Conservation (phyloP, 2,797 vertebrate genomes). For the Okamejei kenojei region DNA sequence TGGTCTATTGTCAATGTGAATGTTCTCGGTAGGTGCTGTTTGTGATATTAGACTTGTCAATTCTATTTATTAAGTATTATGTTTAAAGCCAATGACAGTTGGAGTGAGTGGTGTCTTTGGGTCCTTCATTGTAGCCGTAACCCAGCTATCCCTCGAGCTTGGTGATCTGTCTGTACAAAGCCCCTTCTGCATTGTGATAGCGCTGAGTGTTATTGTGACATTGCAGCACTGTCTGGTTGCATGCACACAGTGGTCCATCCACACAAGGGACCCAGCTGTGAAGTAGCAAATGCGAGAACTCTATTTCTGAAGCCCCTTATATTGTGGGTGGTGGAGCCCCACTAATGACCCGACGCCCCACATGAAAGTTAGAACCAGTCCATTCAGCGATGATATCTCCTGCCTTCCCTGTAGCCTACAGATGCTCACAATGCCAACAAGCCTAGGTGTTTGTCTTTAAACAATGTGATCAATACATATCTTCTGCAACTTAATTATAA, state of each 20-base stretch:
- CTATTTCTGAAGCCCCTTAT: neutral
- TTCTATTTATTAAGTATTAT: conserved; percentile 1
- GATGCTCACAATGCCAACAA: neutral
- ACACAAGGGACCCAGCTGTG: neutral
- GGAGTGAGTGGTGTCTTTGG: neutral
- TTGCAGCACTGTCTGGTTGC: neutral
- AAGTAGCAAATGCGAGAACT: neutral
- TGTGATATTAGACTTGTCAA: neutral
- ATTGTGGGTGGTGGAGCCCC: too few species aligned
- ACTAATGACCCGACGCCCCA: neutral
- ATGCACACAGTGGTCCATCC: too few species aligned
- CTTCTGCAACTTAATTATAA: neutral
- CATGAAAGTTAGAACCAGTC: neutral
- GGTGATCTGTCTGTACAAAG: neutral
- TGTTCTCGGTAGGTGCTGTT: neutral
- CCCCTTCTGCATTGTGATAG: neutral
- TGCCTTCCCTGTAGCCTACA: neutral
- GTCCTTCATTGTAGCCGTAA: neutral
- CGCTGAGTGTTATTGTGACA: neutral
- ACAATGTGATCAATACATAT: neutral
- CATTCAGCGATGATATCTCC: neutral
- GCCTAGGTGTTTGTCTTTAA: neutral
- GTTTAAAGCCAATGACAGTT: neutral
- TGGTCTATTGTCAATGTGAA: neutral
- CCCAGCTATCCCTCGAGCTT: neutral